Evolutionary conservation across 2,113 vertebrate species (phyloP), one percentile per base, ranked within the genome.

Genomic region (Hylia prasina): DNA sequence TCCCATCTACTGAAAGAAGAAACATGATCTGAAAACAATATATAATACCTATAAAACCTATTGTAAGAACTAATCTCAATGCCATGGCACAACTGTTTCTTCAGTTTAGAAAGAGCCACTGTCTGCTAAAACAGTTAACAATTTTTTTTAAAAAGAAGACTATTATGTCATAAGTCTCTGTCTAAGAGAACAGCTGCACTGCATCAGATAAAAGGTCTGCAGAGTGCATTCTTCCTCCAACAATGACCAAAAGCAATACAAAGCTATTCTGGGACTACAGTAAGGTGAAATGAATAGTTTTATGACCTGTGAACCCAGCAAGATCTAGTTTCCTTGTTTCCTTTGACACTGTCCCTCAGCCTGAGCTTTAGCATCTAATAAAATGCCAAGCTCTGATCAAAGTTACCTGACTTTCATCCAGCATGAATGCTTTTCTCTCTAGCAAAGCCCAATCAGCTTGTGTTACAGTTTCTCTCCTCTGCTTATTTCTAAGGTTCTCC

Each of bases 111-210:
- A 75, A 58, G 47, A 82, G 37, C 21, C 25, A 54, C 64, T 1
- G 6, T 64, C 85, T 94, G 79, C 65, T 92, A 86, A 93, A 90
- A 21, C 28, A 94, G 71, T 80, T 63, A 94, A 44, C 31, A 70
- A 63, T 82, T 71, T 39, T 17, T 50, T 16, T 6, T 4, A 7
- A 82, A 37, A n/a, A 31, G 7, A 50, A 11, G 25, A 39, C 31
- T 71, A 64, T 82, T 89, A 85, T 73, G 78, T 77, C 40, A 4
- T 58, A 85, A 96, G 76, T 53, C 70, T 69, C 87, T 44, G 23
- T 54, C 78, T 76, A 80, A 83, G 54, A 83, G 89, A 93, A 84
- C 95, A 93, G 95, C 93, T 94, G 95, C 85, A 87, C 27, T 81
- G 64, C 63, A 86, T 93, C 86, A 87, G 89, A 87, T 83, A 95